phyloP scores from a whole-genome alignment of 64 coral and sea anemone species.

The Pachyseris speciosa region DNA sequence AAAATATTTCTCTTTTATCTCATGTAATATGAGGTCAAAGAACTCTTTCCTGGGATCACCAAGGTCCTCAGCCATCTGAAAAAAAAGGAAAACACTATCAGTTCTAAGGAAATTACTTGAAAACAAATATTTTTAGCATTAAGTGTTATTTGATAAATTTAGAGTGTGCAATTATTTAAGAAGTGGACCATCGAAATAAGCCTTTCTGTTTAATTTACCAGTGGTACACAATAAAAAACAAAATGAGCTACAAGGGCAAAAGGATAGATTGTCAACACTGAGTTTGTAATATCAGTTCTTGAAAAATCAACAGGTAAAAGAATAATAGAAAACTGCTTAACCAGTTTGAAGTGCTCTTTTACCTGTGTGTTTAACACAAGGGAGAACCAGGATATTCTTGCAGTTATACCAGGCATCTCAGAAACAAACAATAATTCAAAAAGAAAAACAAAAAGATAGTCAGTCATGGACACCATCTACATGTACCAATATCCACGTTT shows the following conservation, averaged over 20 bases:
- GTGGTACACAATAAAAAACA: neutral
- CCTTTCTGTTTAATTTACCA: neutral
- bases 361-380: too few relatives aligned
- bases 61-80: too few relatives aligned
- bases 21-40: too few relatives aligned
- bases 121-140: neutral
- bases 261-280: neutral
- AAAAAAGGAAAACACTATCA: too few relatives aligned
- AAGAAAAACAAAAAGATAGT: neutral
- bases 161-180: neutral
- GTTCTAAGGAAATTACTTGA: too few relatives aligned
- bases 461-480: too few relatives aligned
- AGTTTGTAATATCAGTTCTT: constrained; percentile 6
- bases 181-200: neutral
- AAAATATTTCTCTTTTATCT: too few relatives aligned
- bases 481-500: too few relatives aligned
- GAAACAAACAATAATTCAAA: neutral
- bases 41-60: too few relatives aligned
- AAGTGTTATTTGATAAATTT: neutral
- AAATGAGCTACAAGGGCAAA: constrained; percentile 1
- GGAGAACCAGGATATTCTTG: too few relatives aligned
- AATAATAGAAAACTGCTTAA: neutral
- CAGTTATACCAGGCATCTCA: too few relatives aligned
- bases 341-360: neutral
- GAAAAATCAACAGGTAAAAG: neutral